phyloP scores from a whole-genome alignment of 2,888 invertebrate species.

The Conomelus anceps region DNA sequence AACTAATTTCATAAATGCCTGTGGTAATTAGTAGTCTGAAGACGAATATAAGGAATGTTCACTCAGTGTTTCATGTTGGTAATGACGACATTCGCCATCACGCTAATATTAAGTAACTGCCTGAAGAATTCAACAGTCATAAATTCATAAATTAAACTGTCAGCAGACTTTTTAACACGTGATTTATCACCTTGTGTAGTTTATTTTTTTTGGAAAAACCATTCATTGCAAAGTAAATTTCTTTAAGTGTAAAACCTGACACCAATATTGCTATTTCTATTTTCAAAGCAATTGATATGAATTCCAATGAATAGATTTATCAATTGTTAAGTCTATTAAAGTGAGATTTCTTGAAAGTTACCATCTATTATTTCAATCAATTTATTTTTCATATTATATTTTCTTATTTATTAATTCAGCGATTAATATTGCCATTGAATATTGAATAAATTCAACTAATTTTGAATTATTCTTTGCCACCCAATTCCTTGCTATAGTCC shows the following conservation, averaged over 20 bases:
- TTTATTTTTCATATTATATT: too few relatives aligned
- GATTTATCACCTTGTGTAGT: not conserved
- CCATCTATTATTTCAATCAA: too few relatives aligned
- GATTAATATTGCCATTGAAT: too few relatives aligned
- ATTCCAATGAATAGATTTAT: too few relatives aligned
- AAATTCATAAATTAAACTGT: not conserved
- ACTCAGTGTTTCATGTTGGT: not conserved
- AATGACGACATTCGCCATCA: not conserved
- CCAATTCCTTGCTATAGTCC: too few relatives aligned
- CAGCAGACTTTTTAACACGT: not conserved
- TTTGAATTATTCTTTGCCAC: too few relatives aligned
- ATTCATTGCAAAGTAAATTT: not conserved
- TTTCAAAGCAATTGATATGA: not conserved
- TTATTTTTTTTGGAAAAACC: not conserved
- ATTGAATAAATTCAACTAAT: too few relatives aligned
- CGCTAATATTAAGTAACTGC: not conserved
- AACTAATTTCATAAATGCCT: not conserved
- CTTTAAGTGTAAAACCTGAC: not conserved
- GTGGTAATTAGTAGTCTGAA: not conserved
- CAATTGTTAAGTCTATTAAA: not conserved
- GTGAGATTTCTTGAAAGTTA: not conserved
- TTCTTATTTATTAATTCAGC: too few relatives aligned
- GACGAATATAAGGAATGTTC: not conserved
- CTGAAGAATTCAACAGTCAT: not conserved
- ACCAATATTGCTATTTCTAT: not conserved